These are phyloP conservation scores for Rhagonycha fulva DNA, from an alignment of 2,888 invertebrate genomes.

Conservation along the genomic window DNA sequence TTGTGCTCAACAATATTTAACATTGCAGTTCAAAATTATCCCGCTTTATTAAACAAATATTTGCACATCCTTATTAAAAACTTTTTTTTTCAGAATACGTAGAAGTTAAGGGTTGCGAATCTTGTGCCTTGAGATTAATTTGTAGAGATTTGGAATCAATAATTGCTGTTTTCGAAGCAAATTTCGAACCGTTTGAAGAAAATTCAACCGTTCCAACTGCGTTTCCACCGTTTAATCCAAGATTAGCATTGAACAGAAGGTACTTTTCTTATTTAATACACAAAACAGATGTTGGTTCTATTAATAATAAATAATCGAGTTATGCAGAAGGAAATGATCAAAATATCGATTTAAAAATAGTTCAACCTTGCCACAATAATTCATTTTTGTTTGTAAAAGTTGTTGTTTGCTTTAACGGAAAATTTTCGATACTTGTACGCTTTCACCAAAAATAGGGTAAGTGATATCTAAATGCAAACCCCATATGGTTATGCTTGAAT, in stretches of 20 bases:
- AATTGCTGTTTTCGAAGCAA: constrained; percentile 67
- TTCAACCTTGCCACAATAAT: not conserved
- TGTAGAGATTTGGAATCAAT: constrained; percentile 67
- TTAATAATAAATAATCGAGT: not conserved
- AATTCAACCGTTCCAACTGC: constrained; percentile 34
- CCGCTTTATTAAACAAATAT: not conserved
- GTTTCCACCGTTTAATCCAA: constrained; percentile 44
- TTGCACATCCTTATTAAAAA: not conserved
- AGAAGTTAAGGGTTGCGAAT: constrained; percentile 65
- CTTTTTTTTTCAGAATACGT: constrained; percentile 65
- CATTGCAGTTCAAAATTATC: not conserved
- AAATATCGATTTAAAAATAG: not conserved
- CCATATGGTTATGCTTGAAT: constrained; percentile 10
- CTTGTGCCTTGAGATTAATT: constrained; percentile 64
- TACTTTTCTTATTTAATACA: constrained; percentile 24
- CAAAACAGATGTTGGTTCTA: constrained; percentile 5
- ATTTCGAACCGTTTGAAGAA: constrained; percentile 57
- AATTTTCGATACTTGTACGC: not conserved
- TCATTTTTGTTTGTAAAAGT: not conserved
- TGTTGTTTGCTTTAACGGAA: not conserved
- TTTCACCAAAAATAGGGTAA: constrained; percentile 6
- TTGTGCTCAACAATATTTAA: not conserved
- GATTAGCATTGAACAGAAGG: constrained; percentile 48
- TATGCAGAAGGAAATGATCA: not conserved
- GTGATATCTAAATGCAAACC: constrained; percentile 21